Evolutionary conservation across 2,888 invertebrate genomes (phyloP).

Genomic region (Atethmia centrago): DNA sequence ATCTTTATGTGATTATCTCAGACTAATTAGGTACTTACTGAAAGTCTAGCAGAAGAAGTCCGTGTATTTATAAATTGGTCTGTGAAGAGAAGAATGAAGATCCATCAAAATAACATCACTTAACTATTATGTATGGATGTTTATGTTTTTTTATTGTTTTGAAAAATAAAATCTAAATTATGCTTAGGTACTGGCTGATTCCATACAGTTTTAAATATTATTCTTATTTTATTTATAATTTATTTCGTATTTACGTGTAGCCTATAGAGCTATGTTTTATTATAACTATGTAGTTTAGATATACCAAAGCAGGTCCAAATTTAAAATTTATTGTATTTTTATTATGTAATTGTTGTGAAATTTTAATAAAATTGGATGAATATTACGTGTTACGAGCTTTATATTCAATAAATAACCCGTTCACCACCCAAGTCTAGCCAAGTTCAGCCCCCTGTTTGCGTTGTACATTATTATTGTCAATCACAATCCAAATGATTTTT

Average conservation of each 20-base stretch:
- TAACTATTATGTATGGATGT: neutral
- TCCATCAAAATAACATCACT: neutral
- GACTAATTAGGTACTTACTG: neutral
- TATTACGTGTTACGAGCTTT: conserved; percentile 21
- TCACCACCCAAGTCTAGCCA: neutral
- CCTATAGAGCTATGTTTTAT: conserved; percentile 15
- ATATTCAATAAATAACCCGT: neutral
- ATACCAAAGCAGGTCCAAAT: conserved; percentile 57
- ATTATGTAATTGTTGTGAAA: conserved; percentile 55
- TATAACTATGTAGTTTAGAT: neutral
- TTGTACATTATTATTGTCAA: no score
- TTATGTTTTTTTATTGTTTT: neutral
- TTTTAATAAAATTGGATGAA: conserved; percentile 54
- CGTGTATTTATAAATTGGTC: neutral
- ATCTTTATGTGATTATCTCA: neutral
- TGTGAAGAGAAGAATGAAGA: neutral
- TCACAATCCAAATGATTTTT: no score
- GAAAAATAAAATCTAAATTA: neutral
- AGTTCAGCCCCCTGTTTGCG: no score
- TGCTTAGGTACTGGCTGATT: neutral
- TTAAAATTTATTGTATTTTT: conserved; percentile 51
- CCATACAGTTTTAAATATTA: neutral
- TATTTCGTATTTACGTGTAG: neutral
- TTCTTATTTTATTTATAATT: neutral
- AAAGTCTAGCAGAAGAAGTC: neutral